Conservation (phyloP, 2,113 vertebrate genomes). For the Channa argus region DNA sequence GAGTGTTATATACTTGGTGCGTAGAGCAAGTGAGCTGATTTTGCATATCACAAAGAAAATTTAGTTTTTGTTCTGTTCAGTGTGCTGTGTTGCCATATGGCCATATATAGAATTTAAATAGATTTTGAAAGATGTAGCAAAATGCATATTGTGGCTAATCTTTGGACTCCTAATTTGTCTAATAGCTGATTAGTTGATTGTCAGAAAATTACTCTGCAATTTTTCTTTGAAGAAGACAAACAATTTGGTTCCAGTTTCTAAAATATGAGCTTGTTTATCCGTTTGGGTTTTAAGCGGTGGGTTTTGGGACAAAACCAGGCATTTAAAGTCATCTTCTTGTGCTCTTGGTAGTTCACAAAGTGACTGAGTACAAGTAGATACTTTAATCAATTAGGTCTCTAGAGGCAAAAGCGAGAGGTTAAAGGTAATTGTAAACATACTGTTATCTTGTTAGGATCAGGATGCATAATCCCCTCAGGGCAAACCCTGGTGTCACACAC, state of each 20-base stretch:
- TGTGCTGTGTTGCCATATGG: conserved; percentile 8
- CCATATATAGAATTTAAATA: conserved; percentile 12
- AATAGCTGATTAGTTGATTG: background rate
- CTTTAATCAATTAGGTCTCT: conserved; percentile 62
- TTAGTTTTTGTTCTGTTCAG: conserved; percentile 7
- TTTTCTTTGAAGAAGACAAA: too few species aligned
- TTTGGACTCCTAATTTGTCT: background rate
- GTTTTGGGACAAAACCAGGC: too few species aligned
- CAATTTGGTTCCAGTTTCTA: too few species aligned
- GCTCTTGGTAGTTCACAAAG: background rate
- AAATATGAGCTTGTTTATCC: too few species aligned
- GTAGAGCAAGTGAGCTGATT: conserved; percentile 25
- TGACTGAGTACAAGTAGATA: conserved; percentile 20
- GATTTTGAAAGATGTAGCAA: conserved; percentile 19
- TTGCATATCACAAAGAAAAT: conserved; percentile 17
- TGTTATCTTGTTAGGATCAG: conserved; percentile 65
- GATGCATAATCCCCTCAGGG: conserved; percentile 70
- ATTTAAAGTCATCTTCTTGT: too few species aligned
- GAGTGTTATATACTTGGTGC: conserved; percentile 12
- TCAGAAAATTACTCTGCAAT: background rate
- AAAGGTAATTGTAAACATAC: conserved; percentile 77
- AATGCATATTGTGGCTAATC: background rate
- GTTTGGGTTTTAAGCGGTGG: too few species aligned
- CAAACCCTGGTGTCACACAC: conserved; percentile 65
- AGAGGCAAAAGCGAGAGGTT: conserved; percentile 66